Evolutionary conservation across 2,113 vertebrate genomes (phyloP).

Genomic region (Monarcha castaneiventris): DNA sequence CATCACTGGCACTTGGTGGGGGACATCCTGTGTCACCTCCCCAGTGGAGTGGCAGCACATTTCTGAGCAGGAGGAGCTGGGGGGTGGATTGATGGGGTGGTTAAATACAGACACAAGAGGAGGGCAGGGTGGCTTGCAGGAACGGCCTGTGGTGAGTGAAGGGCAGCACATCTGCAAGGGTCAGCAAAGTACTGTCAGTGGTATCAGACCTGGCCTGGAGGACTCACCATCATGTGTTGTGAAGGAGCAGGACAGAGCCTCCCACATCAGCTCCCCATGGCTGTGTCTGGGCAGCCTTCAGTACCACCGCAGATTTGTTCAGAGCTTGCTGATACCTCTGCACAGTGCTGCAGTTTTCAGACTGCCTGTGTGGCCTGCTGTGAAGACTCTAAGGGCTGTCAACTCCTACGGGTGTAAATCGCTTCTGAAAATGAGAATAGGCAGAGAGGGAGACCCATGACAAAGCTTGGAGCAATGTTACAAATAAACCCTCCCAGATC

Average conservation of each 20-base stretch:
- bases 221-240: fast-evolving
- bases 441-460: not conserved
- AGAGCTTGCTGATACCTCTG: not conserved
- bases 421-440: not conserved
- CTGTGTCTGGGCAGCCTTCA: not conserved
- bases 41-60: not conserved
- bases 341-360: not conserved
- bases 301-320: not conserved
- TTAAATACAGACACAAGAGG: not conserved
- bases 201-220: not conserved
- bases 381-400: not conserved
- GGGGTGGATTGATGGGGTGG: not conserved
- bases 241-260: not conserved
- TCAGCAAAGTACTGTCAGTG: not conserved
- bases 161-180: not conserved
- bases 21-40: not conserved
- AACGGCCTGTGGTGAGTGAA: not conserved
- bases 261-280: not conserved
- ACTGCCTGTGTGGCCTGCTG: not conserved
- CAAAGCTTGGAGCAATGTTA: not conserved
- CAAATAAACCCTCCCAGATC: not conserved
- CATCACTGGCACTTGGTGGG: not conserved
- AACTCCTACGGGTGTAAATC: not conserved
- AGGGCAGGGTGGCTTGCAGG: not conserved
- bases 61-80: not conserved